Evolutionary conservation across 64 coral and sea anemone species (phyloP).

Genomic region (Montipora efflorescens): DNA sequence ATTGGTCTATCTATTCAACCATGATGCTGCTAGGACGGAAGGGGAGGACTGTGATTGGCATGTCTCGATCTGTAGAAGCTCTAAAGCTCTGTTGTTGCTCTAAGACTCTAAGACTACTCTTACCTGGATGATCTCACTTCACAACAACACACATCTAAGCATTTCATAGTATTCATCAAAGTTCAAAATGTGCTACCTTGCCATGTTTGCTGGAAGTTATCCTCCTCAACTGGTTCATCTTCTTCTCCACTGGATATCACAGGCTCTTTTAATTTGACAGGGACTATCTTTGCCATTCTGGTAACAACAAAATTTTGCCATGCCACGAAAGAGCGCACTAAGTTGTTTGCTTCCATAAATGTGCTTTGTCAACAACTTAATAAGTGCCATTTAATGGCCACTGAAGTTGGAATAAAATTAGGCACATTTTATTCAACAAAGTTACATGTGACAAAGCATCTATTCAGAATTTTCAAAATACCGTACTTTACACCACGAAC

Average conservation of each 20-base stretch:
- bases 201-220: conserved; percentile 27
- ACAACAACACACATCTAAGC: not conserved
- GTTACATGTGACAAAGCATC: not conserved
- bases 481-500: too few species aligned
- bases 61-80: too few species aligned
- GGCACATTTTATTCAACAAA: not conserved
- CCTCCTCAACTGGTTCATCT: conserved; percentile 33
- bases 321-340: not conserved
- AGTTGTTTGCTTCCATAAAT: too few species aligned
- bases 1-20: too few species aligned
- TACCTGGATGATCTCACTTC: too few species aligned
- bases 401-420: not conserved
- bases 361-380: too few species aligned
- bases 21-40: too few species aligned
- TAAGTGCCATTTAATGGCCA: not conserved
- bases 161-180: too few species aligned
- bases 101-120: too few species aligned
- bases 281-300: conserved; percentile 74
- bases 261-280: conserved; percentile 41
- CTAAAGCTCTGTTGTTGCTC: too few species aligned
- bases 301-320: not conserved
- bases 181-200: not conserved
- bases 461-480: not conserved
- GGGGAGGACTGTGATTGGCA: too few species aligned
- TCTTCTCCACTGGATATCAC: conserved; percentile 71